Evolutionary conservation across 2,888 invertebrate species (phyloP), one percentile per base, ranked within the genome.

Genomic region (Spodoptera picta): DNA sequence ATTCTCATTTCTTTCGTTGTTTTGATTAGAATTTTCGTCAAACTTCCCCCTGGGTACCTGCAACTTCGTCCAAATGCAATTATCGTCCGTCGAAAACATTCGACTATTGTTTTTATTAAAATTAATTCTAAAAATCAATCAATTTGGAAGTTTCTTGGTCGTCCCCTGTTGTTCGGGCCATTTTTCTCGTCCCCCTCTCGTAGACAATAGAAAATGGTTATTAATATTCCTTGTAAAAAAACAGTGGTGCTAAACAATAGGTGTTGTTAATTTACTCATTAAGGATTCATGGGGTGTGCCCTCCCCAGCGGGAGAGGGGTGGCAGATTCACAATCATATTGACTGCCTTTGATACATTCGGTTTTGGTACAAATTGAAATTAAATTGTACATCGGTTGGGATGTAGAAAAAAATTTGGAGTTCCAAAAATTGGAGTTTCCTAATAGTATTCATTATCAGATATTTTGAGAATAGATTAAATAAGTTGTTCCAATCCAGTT

Each of bases 231-330:
- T 89, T 89, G 81, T 87, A 87, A 90, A 94, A 93, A 94, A 93
- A 92, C 89, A 90, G 83, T 83, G 86, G 78, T 80, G 83, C 87
- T 86, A 90, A 90, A 94, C 94, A 94, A 94, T 94, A 92, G 94
- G 90, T 93, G 91, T 88, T 92, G 92, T 94, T 94, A 94, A 94
- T 94, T 93, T 90, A 87, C 90, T 94, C 93, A 92, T 93, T 94
- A 93, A 85, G 87, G 82, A 94, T 94, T 93, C 93, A 92, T 90
- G 88, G 94, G 92, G 92, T 83, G 90, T 84, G 77, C 70, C 58
- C 69, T 66, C 79, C 77, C 69, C 69, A 57, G 71, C 64, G 69
- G 81, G 78, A 81, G 81, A 73, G 73, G 80, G 78, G 78, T 69
- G 80, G 80, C 77, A 79, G 79, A 85, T 82, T 69, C 65, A 62